Base-by-base conservation (phyloP, 2,888 invertebrate species). In the Dorcus hopei region DNA sequence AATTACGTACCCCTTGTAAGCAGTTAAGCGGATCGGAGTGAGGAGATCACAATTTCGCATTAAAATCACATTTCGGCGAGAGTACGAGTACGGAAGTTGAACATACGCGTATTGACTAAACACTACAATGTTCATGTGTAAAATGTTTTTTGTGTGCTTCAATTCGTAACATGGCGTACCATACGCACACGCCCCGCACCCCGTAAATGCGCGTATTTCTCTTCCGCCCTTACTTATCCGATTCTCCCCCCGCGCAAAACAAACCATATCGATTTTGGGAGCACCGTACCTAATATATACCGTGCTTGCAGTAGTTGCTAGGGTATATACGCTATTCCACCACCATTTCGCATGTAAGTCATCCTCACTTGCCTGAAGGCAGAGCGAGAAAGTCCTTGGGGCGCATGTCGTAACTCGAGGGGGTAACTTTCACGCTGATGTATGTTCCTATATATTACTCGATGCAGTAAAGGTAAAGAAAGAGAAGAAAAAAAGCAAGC, bases 201-300 rank as follows among this genome's bases (percentile, higher is more conserved):
- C 50, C 50, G 47, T 50, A 57, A 66, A 65, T 68, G 67, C 70
- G 72, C 67, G 70, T 70, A 70, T 71, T 72, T 68, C 72, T 70
- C 70, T 74, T 73, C 72, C 74, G 72, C 72, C 71, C 72, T 70
- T 70, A 72, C 69, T 68, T 71, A 65, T 69, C 52, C 54, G 54
- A 51, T 51, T 50, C 43, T 55, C 58, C 43, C 58, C 65, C 73
- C 74, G 70, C 73, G 70, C 73, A 77, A 77, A 79, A 79, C 77
- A 77, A 76, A 77, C 78, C 76, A 75, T 79, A 80, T 80, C 79
- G 80, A 80, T 80, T 80, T 79, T 78, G 74, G 76, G 72, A 75
- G 75, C 74, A 61, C 66, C 61, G 67, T 66, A 75, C 72, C 74
- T 74, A 74, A 75, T 75, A 74, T 75, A 76, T 71, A 75, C 74